Evolutionary conservation across 2,113 vertebrate species (phyloP).

Genomic region (Plectropomus leopardus): DNA sequence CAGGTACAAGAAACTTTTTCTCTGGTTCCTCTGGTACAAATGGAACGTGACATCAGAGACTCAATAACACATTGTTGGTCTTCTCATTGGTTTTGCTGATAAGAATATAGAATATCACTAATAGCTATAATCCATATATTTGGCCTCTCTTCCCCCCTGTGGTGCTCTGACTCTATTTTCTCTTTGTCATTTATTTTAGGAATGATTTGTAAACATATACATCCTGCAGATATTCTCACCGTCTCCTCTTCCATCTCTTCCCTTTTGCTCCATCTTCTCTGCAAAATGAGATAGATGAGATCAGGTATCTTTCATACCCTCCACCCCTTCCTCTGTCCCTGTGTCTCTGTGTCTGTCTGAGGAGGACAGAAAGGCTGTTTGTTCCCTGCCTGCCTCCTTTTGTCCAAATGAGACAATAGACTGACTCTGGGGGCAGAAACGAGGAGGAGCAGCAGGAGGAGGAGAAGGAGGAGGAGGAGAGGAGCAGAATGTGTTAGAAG

Average conservation of each 20-base stretch:
- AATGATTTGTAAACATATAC: not conserved
- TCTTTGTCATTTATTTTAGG: not conserved
- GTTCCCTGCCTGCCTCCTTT: slow-evolving; percentile 60
- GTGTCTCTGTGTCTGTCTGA: not conserved
- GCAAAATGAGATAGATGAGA: slow-evolving; percentile 9
- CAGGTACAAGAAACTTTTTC: not conserved
- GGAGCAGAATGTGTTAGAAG: too few relatives aligned
- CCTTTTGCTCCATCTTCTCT: not conserved
- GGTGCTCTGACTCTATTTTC: not conserved
- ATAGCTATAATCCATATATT: not conserved
- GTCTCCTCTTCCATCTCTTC: slow-evolving; percentile 11
- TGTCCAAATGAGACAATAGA: slow-evolving; percentile 59
- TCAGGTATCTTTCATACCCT: not conserved
- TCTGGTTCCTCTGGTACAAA: not conserved
- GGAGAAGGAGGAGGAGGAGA: too few relatives aligned
- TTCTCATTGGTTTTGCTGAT: not conserved
- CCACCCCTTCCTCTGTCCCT: not conserved
- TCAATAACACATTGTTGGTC: not conserved
- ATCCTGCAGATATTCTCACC: slow-evolving; percentile 1
- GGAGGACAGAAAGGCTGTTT: slow-evolving; percentile 54
- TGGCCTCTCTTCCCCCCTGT: not conserved
- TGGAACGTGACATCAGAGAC: not conserved
- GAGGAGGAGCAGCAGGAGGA: not conserved
- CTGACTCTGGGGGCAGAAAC: slow-evolving; percentile 9
- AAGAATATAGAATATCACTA: not conserved